A percentile compares a stretch with the other conserved stretches of the same genome.
phyloP scores from a whole-genome alignment of 2,888 invertebrate genomes.

The Monopis laevigella region DNA sequence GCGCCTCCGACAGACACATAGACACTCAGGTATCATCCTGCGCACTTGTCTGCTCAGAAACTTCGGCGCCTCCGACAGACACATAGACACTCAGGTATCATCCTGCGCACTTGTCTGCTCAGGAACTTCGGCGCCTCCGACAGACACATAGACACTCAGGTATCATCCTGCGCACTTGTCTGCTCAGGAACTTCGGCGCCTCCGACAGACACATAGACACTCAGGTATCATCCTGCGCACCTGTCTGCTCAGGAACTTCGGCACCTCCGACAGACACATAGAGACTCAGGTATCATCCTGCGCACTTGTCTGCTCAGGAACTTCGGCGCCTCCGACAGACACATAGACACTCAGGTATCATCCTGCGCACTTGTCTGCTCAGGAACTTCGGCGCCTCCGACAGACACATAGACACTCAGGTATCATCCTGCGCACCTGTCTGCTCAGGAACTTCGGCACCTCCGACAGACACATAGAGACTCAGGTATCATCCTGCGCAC shows the following conservation, averaged over 20 bases:
- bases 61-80: constrained; percentile 56
- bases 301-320: constrained; percentile 92
- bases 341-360: constrained; percentile 3
- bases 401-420: not conserved
- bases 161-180: not conserved
- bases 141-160: constrained; percentile 8
- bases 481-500: constrained; percentile 91
- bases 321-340: constrained; percentile 73
- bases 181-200: too few species aligned
- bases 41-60: not conserved
- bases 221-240: not conserved
- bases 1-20: too few species aligned
- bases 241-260: not conserved
- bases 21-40: not conserved
- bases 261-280: constrained; percentile 66
- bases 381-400: too few species aligned
- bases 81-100: too few species aligned
- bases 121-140: constrained; percentile 83
- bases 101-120: constrained; percentile 90
- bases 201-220: not conserved
- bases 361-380: not conserved
- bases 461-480: too few species aligned
- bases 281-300: constrained; percentile 92
- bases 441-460: not conserved
- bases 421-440: not conserved